Conservation (phyloP, 2,888 invertebrate species). For the Agrotis ipsilon region DNA sequence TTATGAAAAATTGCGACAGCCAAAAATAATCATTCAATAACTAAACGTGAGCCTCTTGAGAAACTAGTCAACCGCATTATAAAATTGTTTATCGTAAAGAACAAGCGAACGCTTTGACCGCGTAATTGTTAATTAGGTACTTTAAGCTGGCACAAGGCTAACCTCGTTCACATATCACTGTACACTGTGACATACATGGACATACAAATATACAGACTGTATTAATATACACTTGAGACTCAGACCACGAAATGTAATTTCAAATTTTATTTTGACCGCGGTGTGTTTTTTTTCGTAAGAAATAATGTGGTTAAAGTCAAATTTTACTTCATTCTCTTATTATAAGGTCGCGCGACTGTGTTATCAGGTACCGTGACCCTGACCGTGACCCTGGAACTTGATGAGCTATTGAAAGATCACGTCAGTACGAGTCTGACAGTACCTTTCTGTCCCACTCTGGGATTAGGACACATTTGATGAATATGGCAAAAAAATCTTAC, state of each 20-base stretch:
- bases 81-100: constrained; percentile 27
- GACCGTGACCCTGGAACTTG: too few relatives aligned
- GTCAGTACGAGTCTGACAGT: too few relatives aligned
- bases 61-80: constrained; percentile 10
- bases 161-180: constrained; percentile 42
- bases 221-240: constrained; percentile 10
- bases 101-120: constrained; percentile 41
- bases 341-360: not conserved
- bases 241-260: constrained; percentile 2
- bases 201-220: not conserved
- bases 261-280: not conserved
- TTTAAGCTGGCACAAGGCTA: constrained; percentile 41
- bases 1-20: too few relatives aligned
- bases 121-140: constrained; percentile 50
- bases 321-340: not conserved
- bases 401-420: too few relatives aligned
- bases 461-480: too few relatives aligned
- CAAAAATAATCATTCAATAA: too few relatives aligned
- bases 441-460: too few relatives aligned
- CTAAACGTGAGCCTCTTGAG: too few relatives aligned
- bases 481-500: too few relatives aligned
- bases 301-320: not conserved
- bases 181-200: constrained; percentile 7
- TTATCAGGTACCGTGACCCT: too few relatives aligned
- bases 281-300: not conserved